A percentile compares a stretch with the other conserved stretches of the same genome.
phyloP scores from a whole-genome alignment of 2,888 invertebrate genomes.

The Augiades crinisus region DNA sequence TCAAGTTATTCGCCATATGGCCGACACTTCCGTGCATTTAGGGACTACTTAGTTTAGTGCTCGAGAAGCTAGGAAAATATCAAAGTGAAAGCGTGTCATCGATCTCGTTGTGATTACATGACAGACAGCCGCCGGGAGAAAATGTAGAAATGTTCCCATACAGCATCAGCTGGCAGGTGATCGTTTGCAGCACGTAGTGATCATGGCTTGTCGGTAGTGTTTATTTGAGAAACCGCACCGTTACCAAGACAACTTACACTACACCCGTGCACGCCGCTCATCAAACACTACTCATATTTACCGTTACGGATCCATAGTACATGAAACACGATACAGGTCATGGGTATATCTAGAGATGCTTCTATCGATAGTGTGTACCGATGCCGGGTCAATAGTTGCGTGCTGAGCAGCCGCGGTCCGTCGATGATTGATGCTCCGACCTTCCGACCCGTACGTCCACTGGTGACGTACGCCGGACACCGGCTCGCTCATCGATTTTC shows the following conservation, averaged over 20 bases:
- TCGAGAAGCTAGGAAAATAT: neutral
- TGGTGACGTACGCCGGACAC: conserved; percentile 54
- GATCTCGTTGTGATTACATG: conserved; percentile 35
- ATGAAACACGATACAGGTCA: conserved; percentile 17
- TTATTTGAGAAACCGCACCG: conserved; percentile 53
- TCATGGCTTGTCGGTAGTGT: conserved; percentile 50
- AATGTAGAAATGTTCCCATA: conserved; percentile 76
- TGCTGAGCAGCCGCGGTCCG: conserved; percentile 41
- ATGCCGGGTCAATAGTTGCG: conserved; percentile 41
- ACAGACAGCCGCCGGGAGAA: conserved; percentile 43
- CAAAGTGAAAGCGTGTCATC: conserved; percentile 25
- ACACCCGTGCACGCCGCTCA: conserved; percentile 49
- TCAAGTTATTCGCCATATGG: conserved; percentile 10
- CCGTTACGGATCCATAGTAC: conserved; percentile 1
- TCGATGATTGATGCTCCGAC: conserved; percentile 60
- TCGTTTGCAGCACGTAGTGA: conserved; percentile 50
- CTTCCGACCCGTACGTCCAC: conserved; percentile 51
- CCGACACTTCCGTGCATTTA: neutral
- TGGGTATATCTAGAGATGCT: conserved; percentile 10
- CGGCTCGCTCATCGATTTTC: conserved; percentile 65
- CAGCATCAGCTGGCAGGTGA: conserved; percentile 76
- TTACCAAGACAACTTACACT: conserved; percentile 58
- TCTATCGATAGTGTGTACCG: conserved; percentile 35
- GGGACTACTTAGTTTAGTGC: conserved; percentile 2
- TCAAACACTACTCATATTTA: conserved; percentile 24